These are phyloP conservation scores for Apodemus agrarius DNA, from an alignment of 2,797 vertebrate species.

Conservation along the genomic window DNA sequence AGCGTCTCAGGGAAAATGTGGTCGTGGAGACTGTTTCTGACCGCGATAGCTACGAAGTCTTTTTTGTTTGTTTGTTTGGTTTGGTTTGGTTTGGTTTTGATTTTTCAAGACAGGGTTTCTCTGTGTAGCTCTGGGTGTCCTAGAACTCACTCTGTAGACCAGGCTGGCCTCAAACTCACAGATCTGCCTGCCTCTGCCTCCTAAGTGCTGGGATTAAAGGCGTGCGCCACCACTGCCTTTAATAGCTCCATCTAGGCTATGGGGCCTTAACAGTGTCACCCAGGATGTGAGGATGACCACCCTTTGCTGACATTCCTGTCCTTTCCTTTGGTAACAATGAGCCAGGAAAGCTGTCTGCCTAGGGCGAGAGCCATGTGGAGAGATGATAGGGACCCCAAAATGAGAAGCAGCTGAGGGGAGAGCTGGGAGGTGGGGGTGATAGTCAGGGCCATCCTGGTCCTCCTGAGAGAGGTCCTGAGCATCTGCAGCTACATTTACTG, in stretches of 20 bases:
- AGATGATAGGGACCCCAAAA: background rate
- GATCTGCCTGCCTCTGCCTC: background rate
- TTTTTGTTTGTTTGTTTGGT: background rate
- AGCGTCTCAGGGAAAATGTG: background rate
- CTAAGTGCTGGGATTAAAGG: background rate
- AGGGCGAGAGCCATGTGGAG: too few relatives aligned
- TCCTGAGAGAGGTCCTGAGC: background rate
- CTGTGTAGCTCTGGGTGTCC: background rate
- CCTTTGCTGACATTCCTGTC: background rate
- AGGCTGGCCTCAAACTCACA: background rate
- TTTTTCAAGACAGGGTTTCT: background rate
- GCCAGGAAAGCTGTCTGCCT: background rate
- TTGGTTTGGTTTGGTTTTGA: background rate
- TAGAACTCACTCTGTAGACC: background rate
- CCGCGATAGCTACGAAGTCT: background rate
- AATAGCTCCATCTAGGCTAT: background rate
- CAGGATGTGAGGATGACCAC: background rate
- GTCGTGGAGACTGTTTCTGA: too few relatives aligned
- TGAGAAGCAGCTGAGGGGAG: background rate
- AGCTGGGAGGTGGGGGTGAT: background rate
- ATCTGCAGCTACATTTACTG: background rate
- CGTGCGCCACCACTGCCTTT: background rate
- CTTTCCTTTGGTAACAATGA: background rate
- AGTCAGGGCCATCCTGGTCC: background rate
- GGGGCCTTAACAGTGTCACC: background rate